Evolutionary conservation across 2,113 vertebrate species (phyloP).

Genomic region (Epinephelus moara): DNA sequence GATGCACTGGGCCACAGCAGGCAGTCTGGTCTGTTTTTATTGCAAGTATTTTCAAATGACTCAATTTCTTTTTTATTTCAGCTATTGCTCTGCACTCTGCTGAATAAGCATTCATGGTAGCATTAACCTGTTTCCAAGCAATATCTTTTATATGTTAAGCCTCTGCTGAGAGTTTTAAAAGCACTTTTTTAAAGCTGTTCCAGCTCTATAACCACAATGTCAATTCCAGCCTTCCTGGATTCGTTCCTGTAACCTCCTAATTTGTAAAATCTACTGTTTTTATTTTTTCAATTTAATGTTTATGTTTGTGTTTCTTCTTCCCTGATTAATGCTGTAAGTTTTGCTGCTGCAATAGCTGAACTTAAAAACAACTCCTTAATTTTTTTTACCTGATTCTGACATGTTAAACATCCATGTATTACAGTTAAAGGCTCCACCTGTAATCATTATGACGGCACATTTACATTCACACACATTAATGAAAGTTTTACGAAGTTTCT

Average conservation of each 20-base stretch:
- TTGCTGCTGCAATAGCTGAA: neutral
- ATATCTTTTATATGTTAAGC: constrained; percentile 19
- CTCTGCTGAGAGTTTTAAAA: constrained; percentile 1
- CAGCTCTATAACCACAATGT: constrained; percentile 5
- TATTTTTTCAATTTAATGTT: neutral
- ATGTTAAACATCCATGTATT: neutral
- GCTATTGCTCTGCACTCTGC: constrained; percentile 8
- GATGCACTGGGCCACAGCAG: constrained; percentile 10
- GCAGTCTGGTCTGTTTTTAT: constrained; percentile 10
- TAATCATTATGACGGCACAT: neutral
- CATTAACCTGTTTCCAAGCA: constrained; percentile 17
- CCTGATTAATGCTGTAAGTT: neutral
- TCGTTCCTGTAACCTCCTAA: neutral
- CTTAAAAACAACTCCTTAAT: neutral
- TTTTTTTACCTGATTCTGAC: neutral
- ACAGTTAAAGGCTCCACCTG: neutral
- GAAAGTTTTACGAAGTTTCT: neutral
- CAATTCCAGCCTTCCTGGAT: neutral
- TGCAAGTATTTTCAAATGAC: constrained; percentile 25
- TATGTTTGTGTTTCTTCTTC: neutral
- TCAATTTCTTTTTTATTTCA: constrained; percentile 40
- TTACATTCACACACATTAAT: neutral
- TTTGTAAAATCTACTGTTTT: constrained; percentile 1
- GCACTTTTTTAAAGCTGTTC: constrained; percentile 10
- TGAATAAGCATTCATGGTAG: constrained; percentile 10